A percentile compares a stretch with the other conserved stretches of the same genome.
Evolutionary conservation across 1,140 invertebrate species (phyloP).

Genomic region (Grapholita molesta): DNA sequence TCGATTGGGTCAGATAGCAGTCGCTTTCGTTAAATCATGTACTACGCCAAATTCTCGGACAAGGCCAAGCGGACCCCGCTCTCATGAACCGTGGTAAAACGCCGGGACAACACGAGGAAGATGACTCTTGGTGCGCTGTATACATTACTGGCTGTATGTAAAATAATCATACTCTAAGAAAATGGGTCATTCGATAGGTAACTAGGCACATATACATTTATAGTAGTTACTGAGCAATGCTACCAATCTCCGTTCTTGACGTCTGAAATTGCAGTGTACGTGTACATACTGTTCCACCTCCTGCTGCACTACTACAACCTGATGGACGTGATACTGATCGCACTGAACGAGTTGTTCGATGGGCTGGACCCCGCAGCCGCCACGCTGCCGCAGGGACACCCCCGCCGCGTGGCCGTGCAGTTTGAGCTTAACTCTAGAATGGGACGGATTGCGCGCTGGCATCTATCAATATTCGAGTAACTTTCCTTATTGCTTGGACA

Average conservation of each 20-base stretch:
- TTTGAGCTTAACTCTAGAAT: constrained; percentile 37
- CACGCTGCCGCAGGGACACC: constrained; percentile 23
- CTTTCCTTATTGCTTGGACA: too few relatives aligned
- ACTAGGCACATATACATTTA: not conserved
- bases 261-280: constrained; percentile 40
- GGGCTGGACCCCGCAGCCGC: constrained; percentile 36
- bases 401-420: constrained; percentile 29
- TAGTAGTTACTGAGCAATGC: too few relatives aligned
- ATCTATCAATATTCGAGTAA: constrained; percentile 47
- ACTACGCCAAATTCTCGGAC: too few relatives aligned
- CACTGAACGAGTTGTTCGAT: constrained; percentile 43
- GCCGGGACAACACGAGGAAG: too few relatives aligned
- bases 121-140: too few relatives aligned
- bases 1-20: too few relatives aligned
- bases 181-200: not conserved
- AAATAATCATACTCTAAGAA: too few relatives aligned
- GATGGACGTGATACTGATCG: constrained; percentile 44
- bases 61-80: too few relatives aligned
- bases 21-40: too few relatives aligned
- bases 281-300: constrained; percentile 46
- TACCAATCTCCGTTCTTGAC: too few relatives aligned
- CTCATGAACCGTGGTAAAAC: too few relatives aligned
- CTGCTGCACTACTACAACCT: constrained; percentile 42
- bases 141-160: too few relatives aligned
- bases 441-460: constrained; percentile 40